These are phyloP conservation scores for Indri indri DNA, from an alignment of 2,113 vertebrate species.

Conservation along the genomic window DNA sequence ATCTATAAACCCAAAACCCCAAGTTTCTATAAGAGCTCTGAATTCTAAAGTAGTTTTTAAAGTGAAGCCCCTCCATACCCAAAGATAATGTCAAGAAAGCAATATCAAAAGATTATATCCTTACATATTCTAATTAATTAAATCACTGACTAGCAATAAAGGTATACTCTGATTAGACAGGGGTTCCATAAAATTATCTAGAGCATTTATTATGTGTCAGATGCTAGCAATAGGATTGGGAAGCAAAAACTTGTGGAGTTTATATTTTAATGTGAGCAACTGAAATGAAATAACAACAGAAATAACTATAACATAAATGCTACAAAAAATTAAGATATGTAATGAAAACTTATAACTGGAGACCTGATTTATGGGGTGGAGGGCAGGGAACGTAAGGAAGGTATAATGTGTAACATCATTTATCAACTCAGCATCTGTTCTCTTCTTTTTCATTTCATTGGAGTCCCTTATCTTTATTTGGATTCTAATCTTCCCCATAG, in stretches of 20 bases:
- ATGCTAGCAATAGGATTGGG: not conserved
- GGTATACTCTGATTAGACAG: not conserved
- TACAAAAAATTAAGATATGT: not conserved
- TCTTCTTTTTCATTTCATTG: not conserved
- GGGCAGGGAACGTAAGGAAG: no score
- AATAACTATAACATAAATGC: not conserved
- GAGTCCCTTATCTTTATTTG: not conserved
- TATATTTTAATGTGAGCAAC: not conserved
- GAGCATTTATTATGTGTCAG: not conserved
- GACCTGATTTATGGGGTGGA: not conserved
- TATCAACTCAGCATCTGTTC: not conserved
- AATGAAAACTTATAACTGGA: not conserved
- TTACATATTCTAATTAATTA: not conserved
- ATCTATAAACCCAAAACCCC: not conserved
- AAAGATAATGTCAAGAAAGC: not conserved
- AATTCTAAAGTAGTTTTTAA: not conserved
- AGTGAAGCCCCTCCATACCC: not conserved
- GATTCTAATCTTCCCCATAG: not conserved
- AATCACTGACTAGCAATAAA: not conserved
- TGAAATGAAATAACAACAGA: not conserved
- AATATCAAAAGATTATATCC: not conserved
- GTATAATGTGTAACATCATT: accelerated
- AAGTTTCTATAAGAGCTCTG: not conserved
- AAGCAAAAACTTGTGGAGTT: not conserved
- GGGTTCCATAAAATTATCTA: not conserved